Conservation (phyloP, 2,797 vertebrate genomes). For the Leucoraja ocellata region DNA sequence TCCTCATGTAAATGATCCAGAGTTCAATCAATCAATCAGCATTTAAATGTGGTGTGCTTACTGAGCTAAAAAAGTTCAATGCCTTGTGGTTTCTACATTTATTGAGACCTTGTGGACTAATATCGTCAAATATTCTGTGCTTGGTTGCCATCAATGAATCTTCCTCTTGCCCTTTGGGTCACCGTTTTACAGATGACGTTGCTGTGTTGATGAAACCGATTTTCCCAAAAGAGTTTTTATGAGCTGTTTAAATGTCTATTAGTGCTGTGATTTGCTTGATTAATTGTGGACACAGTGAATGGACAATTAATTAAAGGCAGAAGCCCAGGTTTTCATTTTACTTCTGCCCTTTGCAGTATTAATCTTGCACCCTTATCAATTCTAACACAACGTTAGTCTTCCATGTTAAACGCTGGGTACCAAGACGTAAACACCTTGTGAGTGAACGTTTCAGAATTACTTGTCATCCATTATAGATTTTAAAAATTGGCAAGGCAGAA, state of each 20-base stretch:
- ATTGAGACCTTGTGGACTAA: neutral
- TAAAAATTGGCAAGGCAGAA: neutral
- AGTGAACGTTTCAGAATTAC: neutral
- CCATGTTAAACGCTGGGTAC: neutral
- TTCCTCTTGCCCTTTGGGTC: constrained; percentile 2
- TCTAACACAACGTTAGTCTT: neutral
- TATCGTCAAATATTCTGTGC: neutral
- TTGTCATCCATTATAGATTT: neutral
- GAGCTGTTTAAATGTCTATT: constrained; percentile 28
- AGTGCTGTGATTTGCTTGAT: constrained; percentile 12
- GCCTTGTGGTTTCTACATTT: neutral
- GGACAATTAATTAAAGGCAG: constrained; percentile 33
- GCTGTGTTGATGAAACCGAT: constrained; percentile 4
- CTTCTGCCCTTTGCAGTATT: neutral
- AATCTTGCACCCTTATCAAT: neutral
- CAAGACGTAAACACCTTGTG: neutral
- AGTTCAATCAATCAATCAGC: neutral
- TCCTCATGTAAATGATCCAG: neutral
- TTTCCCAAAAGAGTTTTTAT: constrained; percentile 21
- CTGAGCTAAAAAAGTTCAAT: neutral
- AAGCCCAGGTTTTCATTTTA: constrained; percentile 5
- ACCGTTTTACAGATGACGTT: neutral
- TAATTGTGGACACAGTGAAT: constrained; percentile 4
- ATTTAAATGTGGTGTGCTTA: neutral
- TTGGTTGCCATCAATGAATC: neutral